Evolutionary conservation across 2,797 vertebrate genomes (phyloP).

Genomic region (Artibeus lituratus): DNA sequence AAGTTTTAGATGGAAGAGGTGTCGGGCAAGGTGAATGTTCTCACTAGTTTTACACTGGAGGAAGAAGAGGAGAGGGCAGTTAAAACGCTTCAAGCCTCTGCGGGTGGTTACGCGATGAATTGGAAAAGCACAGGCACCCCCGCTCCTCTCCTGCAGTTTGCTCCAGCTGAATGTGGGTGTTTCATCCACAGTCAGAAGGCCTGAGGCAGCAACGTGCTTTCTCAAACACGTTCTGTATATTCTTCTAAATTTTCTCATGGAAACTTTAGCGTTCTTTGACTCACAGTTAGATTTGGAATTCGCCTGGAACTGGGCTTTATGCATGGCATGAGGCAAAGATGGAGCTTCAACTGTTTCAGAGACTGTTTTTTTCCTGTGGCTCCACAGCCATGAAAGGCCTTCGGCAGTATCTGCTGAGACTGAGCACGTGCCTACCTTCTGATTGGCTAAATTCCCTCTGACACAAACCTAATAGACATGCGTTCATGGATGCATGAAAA

Average conservation of each 20-base stretch:
- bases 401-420: not conserved
- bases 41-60: not conserved
- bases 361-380: not conserved
- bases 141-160: not conserved
- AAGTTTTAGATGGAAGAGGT: not conserved
- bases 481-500: not conserved
- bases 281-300: slow-evolving; percentile 1
- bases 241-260: not conserved
- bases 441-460: not conserved
- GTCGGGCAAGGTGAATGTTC: not conserved
- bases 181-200: not conserved
- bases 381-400: not conserved
- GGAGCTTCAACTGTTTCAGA: not conserved
- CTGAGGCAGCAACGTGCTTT: not conserved
- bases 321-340: not conserved
- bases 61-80: not conserved
- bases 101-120: not conserved
- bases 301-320: not conserved
- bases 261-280: not conserved
- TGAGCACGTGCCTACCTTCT: not conserved
- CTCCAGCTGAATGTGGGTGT: not conserved
- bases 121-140: not conserved
- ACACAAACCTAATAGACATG: not conserved
- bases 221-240: not conserved
- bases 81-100: not conserved